Base-by-base conservation (phyloP, 2,888 invertebrate genomes). In the Siphonodentalium dalli region DNA sequence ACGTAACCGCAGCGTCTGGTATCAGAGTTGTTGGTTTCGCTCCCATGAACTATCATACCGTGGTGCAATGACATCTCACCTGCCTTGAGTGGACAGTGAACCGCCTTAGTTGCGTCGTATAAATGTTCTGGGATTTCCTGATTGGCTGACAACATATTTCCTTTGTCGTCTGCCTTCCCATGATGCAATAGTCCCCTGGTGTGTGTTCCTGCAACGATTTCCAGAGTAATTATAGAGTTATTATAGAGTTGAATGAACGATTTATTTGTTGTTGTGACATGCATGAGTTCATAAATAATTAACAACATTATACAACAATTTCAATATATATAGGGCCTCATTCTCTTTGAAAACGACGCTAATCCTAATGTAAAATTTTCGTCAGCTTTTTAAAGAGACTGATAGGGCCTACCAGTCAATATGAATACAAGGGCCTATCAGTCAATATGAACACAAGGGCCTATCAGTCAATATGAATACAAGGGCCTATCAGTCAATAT, bases 31-130 rank as follows among this genome's bases (percentile, higher is more conserved):
- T 71, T 71, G 20, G 69, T 58, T n/a, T 61, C 65, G 44, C 69
- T 70, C 21, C 71, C 69, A 35, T 71, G 71, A 15, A 71, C 60
- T 7, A 68, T 43, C 23, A 64, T 61, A 18, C 69, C 69, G 45
- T 70, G 63, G 40, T 71, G 71, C 1, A 70, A 57, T 9, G 69
- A 71, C 65, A 66, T 65, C 53, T 71, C 65, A 0, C 71, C 71
- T 0, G 70, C 66, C 11, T 58, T 61, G 9, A 71, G 53, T 11
- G 67, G 68, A 35, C 71, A 69, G 15, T 60, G 65, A 0, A 52
- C 55, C 3, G 69, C 58, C 46, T 58, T 54, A 15, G 44, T 48
- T n/a, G 50, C 56, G 45, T 71, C 62, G 21, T 63, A 61, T n/a
- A 68, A 51, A 18, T 62, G 33, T 3, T 51, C 39, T 3, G 68